Percentiles rank a stretch among this genome's conserved stretches.
Conservation (phyloP, 2,797 vertebrate genomes). For the Nothura maculosa region DNA sequence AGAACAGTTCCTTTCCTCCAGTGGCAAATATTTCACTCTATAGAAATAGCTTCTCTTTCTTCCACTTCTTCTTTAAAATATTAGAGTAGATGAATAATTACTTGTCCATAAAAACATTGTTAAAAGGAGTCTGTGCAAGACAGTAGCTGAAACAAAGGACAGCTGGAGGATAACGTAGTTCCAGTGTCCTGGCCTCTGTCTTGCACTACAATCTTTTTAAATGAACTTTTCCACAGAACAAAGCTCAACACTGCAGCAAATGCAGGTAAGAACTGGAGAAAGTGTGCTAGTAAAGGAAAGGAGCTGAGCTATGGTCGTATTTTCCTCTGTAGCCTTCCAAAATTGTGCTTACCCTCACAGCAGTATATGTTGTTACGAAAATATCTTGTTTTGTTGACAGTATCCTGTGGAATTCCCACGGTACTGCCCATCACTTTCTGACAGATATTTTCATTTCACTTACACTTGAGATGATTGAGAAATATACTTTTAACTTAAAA, state of each 20-base stretch:
- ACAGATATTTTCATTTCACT: slow-evolving; percentile 43
- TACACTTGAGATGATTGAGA: slow-evolving; percentile 29
- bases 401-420: background rate
- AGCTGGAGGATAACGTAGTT: too few relatives aligned
- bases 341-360: background rate
- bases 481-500: slow-evolving; percentile 65
- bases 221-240: background rate
- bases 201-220: background rate
- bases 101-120: background rate
- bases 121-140: background rate
- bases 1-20: slow-evolving; percentile 70
- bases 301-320: background rate
- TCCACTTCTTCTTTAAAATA: slow-evolving; percentile 63
- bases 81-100: slow-evolving; percentile 26
- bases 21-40: slow-evolving; percentile 69
- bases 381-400: background rate
- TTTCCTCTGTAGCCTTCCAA: background rate
- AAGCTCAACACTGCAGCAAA: background rate
- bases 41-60: slow-evolving; percentile 64
- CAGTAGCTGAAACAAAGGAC: background rate
- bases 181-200: background rate
- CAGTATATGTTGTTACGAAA: accelerated
- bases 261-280: background rate
- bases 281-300: background rate
- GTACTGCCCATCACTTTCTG: background rate